These are phyloP conservation scores for Phymastichus coffea DNA, from an alignment of 1,140 invertebrate species.

Conservation along the genomic window DNA sequence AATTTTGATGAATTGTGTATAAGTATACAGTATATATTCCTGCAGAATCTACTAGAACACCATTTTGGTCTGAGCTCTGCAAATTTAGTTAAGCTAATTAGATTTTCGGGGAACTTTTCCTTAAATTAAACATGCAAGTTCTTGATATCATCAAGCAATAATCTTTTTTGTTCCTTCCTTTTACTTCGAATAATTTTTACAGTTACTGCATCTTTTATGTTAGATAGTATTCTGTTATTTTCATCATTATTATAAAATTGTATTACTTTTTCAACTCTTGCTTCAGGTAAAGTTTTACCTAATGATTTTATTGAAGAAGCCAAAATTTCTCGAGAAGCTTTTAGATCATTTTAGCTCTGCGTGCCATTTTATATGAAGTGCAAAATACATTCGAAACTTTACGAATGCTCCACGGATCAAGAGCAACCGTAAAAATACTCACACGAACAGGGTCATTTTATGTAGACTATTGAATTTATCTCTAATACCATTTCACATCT, in stretches of 20 bases:
- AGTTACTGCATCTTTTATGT: slow-evolving; percentile 9
- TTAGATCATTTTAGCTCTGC: too few species aligned
- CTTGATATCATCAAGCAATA: background rate
- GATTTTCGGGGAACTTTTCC: background rate
- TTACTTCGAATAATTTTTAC: background rate
- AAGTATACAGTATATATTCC: slow-evolving; percentile 20
- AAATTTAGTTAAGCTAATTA: slow-evolving; percentile 21
- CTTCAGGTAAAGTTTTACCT: too few species aligned
- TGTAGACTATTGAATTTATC: too few species aligned
- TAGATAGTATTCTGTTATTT: background rate
- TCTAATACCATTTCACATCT: too few species aligned
- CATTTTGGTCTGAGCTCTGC: slow-evolving; percentile 13
- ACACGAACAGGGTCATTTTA: too few species aligned
- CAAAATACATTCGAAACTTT: too few species aligned
- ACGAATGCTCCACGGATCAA: too few species aligned
- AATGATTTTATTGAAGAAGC: too few species aligned
- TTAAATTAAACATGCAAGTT: background rate
- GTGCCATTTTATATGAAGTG: too few species aligned
- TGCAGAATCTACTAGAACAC: slow-evolving; percentile 9
- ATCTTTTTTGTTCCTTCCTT: slow-evolving; percentile 1
- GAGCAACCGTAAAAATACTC: too few species aligned
- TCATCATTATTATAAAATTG: background rate
- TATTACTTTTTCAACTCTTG: background rate
- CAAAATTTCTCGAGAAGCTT: too few species aligned
- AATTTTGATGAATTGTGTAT: slow-evolving; percentile 17